Conservation (phyloP, 2,888 invertebrate species). For the Adelphocoris suturalis region DNA sequence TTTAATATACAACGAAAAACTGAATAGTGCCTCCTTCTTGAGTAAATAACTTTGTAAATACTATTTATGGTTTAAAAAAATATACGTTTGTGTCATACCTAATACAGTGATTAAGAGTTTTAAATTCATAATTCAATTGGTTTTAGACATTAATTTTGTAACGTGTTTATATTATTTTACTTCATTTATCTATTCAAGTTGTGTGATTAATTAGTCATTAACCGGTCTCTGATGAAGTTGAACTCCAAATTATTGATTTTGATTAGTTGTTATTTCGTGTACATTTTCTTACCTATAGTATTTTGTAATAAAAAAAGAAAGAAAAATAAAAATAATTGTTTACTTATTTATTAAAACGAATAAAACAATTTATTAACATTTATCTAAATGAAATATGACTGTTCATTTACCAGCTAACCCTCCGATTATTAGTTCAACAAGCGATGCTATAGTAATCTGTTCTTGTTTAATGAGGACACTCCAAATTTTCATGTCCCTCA, state of each 20-base stretch:
- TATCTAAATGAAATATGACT: background rate
- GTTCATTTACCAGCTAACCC: no score
- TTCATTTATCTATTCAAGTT: conserved; percentile 50
- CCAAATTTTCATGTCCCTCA: no score
- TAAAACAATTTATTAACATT: conserved; percentile 45
- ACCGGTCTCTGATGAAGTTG: conserved; percentile 52
- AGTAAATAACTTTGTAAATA: conserved; percentile 45
- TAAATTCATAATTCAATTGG: background rate
- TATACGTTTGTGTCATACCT: conserved; percentile 37
- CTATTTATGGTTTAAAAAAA: background rate
- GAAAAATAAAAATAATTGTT: conserved; percentile 16
- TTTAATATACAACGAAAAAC: conserved; percentile 49
- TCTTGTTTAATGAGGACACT: background rate
- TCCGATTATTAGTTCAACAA: no score
- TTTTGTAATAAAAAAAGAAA: conserved; percentile 49
- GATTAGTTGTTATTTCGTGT: conserved; percentile 49
- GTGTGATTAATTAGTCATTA: conserved; percentile 69
- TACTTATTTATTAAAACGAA: conserved; percentile 63
- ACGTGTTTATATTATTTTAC: conserved; percentile 16
- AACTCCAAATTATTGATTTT: conserved; percentile 43
- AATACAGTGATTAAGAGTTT: conserved; percentile 37
- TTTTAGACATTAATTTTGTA: conserved; percentile 19
- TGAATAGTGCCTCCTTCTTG: conserved; percentile 43
- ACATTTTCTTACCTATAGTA: conserved; percentile 48
- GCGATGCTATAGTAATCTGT: background rate